Conservation (phyloP, 2,797 vertebrate species). For the Percopsis omiscomaycus region DNA sequence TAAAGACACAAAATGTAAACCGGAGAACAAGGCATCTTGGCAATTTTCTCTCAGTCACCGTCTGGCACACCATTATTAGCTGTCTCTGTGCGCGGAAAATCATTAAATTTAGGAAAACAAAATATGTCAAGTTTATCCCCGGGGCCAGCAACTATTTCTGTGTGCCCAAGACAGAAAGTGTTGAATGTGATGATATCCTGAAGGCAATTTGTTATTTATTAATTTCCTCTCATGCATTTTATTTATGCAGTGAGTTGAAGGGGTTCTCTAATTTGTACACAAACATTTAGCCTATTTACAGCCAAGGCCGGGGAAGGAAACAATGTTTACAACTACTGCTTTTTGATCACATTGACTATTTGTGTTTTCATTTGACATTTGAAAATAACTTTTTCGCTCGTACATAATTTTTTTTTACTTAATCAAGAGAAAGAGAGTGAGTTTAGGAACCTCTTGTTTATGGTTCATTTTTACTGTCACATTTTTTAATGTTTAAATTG, state of each 20-base stretch:
- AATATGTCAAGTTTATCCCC: slow-evolving; percentile 70
- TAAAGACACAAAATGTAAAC: slow-evolving; percentile 51
- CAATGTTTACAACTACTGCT: slow-evolving; percentile 10
- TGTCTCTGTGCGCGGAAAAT: slow-evolving; percentile 47
- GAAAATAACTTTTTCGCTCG: neutral
- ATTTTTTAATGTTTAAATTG: too few species aligned
- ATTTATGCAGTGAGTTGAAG: slow-evolving; percentile 49
- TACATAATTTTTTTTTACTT: too few species aligned
- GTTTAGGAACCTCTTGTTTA: too few species aligned
- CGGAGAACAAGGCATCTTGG: slow-evolving; percentile 40
- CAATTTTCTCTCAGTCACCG: slow-evolving; percentile 57
- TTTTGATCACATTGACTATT: slow-evolving; percentile 40
- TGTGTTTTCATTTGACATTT: slow-evolving; percentile 23
- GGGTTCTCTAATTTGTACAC: slow-evolving; percentile 47
- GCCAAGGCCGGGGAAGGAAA: slow-evolving; percentile 11
- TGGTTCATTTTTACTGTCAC: too few species aligned
- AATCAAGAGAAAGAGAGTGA: too few species aligned
- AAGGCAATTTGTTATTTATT: slow-evolving; percentile 65
- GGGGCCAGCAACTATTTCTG: slow-evolving; percentile 56
- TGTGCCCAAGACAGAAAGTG: slow-evolving; percentile 48
- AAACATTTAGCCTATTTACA: slow-evolving; percentile 47
- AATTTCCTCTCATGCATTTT: slow-evolving; percentile 57
- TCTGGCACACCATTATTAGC: slow-evolving; percentile 57
- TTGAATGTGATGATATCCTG: slow-evolving; percentile 51
- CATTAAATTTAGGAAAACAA: slow-evolving; percentile 66